Evolutionary conservation across 2,888 invertebrate genomes (phyloP).

Genomic region (Dorcus parallelipipedus): DNA sequence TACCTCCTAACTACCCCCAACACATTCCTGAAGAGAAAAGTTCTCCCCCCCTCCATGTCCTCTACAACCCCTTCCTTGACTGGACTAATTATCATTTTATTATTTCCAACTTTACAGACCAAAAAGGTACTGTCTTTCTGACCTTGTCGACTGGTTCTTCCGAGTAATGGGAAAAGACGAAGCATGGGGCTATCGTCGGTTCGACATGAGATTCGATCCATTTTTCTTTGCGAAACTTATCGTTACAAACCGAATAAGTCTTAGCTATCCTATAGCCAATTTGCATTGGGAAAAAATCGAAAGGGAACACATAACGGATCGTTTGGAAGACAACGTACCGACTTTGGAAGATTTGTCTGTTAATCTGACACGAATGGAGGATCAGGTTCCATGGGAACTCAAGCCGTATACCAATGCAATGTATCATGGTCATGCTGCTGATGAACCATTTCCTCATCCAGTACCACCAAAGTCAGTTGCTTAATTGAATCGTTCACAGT

Average conservation of each 20-base stretch:
- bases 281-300: constrained; percentile 80
- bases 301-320: constrained; percentile 75
- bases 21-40: too few relatives aligned
- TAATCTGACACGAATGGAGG: constrained; percentile 69
- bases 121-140: constrained; percentile 72
- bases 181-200: constrained; percentile 66
- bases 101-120: constrained; percentile 51
- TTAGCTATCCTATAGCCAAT: constrained; percentile 64
- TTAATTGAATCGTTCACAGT: neutral
- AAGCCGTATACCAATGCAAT: constrained; percentile 64
- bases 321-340: constrained; percentile 59
- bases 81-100: neutral
- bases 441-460: constrained; percentile 68
- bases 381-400: constrained; percentile 78
- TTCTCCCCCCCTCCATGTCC: too few relatives aligned
- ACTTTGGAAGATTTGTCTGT: constrained; percentile 89
- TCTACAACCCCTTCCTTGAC: too few relatives aligned
- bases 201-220: constrained; percentile 71
- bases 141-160: constrained; percentile 82
- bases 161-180: constrained; percentile 65
- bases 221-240: constrained; percentile 64
- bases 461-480: constrained; percentile 55
- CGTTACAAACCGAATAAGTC: constrained; percentile 58
- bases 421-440: constrained; percentile 72
- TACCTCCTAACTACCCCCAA: too few relatives aligned